These are phyloP conservation scores for Ginglymostoma cirratum DNA, from an alignment of 2,113 vertebrate species.

Conservation along the genomic window DNA sequence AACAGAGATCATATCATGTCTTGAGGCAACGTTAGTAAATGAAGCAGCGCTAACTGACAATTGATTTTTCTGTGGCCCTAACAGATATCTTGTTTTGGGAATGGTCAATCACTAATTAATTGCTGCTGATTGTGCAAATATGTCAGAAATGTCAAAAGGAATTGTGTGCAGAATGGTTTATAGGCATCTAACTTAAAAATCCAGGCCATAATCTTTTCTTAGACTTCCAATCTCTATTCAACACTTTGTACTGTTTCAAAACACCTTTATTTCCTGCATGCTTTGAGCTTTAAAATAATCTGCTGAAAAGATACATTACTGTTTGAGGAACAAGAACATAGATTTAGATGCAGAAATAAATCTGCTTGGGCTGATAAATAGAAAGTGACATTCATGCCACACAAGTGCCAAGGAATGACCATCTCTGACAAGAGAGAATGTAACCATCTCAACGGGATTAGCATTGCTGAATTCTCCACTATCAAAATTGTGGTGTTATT, in stretches of 20 bases:
- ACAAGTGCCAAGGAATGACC: too few species aligned
- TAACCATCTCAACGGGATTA: too few species aligned
- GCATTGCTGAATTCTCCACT: too few species aligned
- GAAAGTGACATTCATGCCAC: too few species aligned
- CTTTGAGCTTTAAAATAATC: background rate
- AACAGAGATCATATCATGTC: background rate
- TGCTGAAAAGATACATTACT: background rate
- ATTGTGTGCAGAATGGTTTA: background rate
- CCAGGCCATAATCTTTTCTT: background rate
- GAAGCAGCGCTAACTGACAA: slow-evolving; percentile 22
- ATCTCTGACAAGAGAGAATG: too few species aligned
- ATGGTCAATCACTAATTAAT: slow-evolving; percentile 18
- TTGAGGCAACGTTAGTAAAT: background rate
- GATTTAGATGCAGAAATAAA: background rate
- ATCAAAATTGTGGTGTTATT: too few species aligned
- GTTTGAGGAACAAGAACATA: background rate
- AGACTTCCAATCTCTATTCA: background rate
- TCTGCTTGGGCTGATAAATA: too few species aligned
- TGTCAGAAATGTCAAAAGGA: background rate
- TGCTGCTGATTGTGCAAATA: background rate
- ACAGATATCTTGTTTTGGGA: slow-evolving; percentile 4
- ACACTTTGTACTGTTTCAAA: background rate
- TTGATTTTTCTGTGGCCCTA: background rate
- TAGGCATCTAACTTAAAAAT: background rate
- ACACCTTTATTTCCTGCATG: background rate